Base-by-base conservation (phyloP, 2,888 invertebrate genomes). In the Andrena minutula region DNA sequence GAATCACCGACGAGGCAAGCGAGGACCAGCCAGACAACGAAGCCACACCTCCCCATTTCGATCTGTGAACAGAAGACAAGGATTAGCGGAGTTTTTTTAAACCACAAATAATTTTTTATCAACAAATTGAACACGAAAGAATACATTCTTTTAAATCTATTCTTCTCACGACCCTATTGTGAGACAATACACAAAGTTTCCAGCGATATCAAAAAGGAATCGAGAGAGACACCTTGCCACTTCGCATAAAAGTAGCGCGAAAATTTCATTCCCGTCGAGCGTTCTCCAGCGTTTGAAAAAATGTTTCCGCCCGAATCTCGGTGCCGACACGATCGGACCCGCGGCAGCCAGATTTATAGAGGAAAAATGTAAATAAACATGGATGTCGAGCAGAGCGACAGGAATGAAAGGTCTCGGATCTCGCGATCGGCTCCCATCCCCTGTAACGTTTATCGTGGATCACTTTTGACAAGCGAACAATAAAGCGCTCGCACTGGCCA, bases 11-110 rank as follows among this genome's bases (percentile, higher is more conserved):
- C 74, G 60, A 90, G 78, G 75, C 86, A 90, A 71, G 83, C 71
- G 71, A 91, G 72, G 23, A 85, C 81, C 78, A 91, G 35, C 87
- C 88, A 90, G 26, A 86, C 76, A 23, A 86, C 53, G 51, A 89
- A 69, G 66, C 84, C 87, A 64, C 81, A 84, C 75, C 73, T 84
- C 64, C 78, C 86, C 90, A 91, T 91, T 64, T 88, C 64, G 72
- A 84, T 51, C 88, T 91, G 84, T 71, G 87, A 85, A 71, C 26
- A 77, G 7, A 41, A 76, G 60, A 60, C 69, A 4, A 10, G 26
- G 35, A 47, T 79, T 41, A 56, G 28, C 51, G 0, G 56, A 12
- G 1, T 26, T 56, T 10, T 2, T 20, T 2, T 20, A 20, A 51
- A 8, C 8, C 8, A 20, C 8, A 20, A 16, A 41, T 0, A 41